Base-by-base conservation (phyloP, 35 echinoderm and acorn worm species). In the Acanthaster planci region DNA sequence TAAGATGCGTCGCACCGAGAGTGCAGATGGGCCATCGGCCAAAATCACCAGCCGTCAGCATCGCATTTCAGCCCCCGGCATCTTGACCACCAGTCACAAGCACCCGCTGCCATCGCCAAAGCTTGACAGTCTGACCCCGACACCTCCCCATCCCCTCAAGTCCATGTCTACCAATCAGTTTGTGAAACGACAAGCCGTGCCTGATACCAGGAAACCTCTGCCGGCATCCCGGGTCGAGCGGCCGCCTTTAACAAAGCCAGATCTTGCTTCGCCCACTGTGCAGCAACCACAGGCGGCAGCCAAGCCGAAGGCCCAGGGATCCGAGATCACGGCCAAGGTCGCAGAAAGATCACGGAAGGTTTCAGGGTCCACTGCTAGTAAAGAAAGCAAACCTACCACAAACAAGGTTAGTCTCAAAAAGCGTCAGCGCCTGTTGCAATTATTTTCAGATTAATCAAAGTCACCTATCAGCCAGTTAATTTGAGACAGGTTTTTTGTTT, bases 41-140 rank as follows among this genome's bases (percentile, higher is more conserved):
- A 59, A 80, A 37, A 30, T 56, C 27, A 23, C 78, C 8, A 55
- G 78, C 17, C 59, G 78, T 8, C 78, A 82, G 30, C 4, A 6
- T 4, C 87, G 87, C 17, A 75, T 78, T 9, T 89, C 87, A 16
- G 87, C 87, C 36, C 87, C 87, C 23, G 42, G 79, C 59, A 80
- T 58, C 9, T 21, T 89, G 50, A 52, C 40, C 12, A 29, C 27
- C 36, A n/a, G 40, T 39, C 82, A 78, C 37, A 78, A 57, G 38
- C n/a, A 18, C 36, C 38, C 77, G 30, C 32, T 27, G 39, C 58
- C 39, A 8, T 22, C 19, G 36, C 59, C 80, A 39, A 80, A 55
- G 44, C 87, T 59, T 15, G 57, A 67, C 14, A 8, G 39, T n/a
- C 37, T 60, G 1, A 7, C n/a, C n/a, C n/a, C 77, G 2, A 19